These are phyloP conservation scores for Euura lappo DNA, from an alignment of 1,140 invertebrate genomes.

Conservation along the genomic window DNA sequence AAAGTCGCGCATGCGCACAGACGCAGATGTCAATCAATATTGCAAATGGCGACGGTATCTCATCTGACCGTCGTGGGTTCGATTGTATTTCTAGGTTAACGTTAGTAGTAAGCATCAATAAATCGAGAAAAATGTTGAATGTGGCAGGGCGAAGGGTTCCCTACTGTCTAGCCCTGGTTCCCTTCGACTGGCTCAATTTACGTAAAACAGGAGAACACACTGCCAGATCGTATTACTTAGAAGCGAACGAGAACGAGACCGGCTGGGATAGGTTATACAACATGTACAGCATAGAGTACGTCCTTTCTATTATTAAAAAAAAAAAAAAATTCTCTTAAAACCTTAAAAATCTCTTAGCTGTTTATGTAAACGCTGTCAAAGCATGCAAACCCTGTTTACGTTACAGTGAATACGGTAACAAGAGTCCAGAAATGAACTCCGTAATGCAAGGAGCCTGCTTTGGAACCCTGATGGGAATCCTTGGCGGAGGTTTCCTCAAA, in stretches of 20 bases:
- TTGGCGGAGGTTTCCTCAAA: slow-evolving; percentile 67
- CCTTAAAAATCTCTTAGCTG: neutral
- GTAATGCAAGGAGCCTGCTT: slow-evolving; percentile 63
- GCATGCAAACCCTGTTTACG: neutral
- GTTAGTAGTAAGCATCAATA: neutral
- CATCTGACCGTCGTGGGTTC: neutral
- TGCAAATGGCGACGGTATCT: neutral
- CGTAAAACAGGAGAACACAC: neutral
- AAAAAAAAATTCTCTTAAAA: no score
- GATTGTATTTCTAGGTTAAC: neutral
- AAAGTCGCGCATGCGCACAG: no score
- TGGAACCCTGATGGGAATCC: slow-evolving; percentile 64
- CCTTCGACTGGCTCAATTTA: no score
- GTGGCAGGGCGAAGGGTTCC: neutral
- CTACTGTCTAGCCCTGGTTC: neutral
- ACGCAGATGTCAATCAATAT: neutral
- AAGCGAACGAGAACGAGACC: slow-evolving; percentile 14
- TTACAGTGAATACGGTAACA: slow-evolving; percentile 66
- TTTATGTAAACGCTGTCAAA: neutral
- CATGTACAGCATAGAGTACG: slow-evolving; percentile 30
- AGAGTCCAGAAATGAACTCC: slow-evolving; percentile 66
- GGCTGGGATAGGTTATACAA: slow-evolving; percentile 25
- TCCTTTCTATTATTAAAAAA: neutral
- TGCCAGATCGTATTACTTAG: neutral
- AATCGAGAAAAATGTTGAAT: neutral